Evolutionary conservation across 2,113 vertebrate species (phyloP).

Genomic region (human): DNA sequence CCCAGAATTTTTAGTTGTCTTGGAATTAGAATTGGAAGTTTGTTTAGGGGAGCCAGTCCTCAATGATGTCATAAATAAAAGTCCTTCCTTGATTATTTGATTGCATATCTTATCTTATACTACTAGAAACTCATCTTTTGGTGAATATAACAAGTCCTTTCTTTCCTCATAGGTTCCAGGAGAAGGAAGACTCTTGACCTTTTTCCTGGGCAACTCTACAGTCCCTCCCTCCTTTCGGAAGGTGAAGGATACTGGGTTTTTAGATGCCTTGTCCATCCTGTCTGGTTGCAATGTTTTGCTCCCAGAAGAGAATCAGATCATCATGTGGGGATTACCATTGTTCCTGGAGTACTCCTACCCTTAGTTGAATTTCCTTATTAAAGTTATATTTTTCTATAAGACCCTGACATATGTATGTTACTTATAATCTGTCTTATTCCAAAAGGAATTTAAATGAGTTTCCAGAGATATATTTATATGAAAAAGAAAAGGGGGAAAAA

Average conservation of each 20-base stretch:
- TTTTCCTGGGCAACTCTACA: neutral
- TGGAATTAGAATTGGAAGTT: neutral
- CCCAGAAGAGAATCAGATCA: neutral
- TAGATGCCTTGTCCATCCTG: neutral
- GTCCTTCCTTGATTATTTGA: neutral
- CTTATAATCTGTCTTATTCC: conserved; percentile 29
- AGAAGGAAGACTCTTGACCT: conserved; percentile 92
- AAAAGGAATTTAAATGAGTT: conserved; percentile 41
- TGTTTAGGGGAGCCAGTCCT: neutral
- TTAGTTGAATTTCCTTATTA: conserved; percentile 49
- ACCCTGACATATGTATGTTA: neutral
- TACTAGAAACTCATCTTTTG: neutral
- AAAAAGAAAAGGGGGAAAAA: neutral
- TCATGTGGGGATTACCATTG: neutral
- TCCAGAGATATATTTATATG: neutral
- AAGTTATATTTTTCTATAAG: conserved; percentile 58
- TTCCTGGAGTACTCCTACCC: neutral
- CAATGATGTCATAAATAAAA: neutral
- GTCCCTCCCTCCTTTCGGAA: neutral
- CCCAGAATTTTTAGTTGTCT: neutral
- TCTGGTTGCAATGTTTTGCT: neutral
- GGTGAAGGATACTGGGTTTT: neutral
- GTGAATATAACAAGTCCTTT: conserved; percentile 47
- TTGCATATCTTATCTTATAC: neutral
- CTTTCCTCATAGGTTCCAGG: conserved; percentile 86